Base-by-base conservation (phyloP, 2,113 vertebrate species). In the Delphinus delphis region DNA sequence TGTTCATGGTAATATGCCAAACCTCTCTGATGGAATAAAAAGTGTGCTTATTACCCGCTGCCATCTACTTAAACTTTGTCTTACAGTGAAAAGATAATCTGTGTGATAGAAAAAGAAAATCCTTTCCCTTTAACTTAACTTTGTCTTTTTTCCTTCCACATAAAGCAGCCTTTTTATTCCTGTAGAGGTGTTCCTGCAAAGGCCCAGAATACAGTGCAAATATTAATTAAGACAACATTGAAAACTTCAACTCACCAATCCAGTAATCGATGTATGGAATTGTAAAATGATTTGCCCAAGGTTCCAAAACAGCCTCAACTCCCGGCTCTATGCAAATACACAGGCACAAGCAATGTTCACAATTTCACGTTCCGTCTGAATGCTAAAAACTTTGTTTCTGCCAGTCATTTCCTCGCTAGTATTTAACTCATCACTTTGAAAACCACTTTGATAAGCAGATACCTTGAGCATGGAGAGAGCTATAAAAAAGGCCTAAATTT, bases 381-480 rank as follows among this genome's bases (percentile, higher is more conserved):
- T 2, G 2, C 76, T 93, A 74, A 96, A 93, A 86, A 74, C 65
- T 96, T 97, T 97, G 82, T 94, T 98, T 94, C 79, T 0, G 0
- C 25, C 36, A 92, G 92, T 96, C 71, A 90, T 81, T 95, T 97
- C 38, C 20, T n/a, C 2, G 1, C 60, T 55, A 63, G 82, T 74
- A 95, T 81, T 97, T 95, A 98, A 88, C 96, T 84, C 71, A 82
- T 86, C 90, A 88, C 94, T 97, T 96, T 95, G 86, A 93, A 93
- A 95, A 83, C 26, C 71, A 74, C 60, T 98, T 97, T 73, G 77
- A 98, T 81, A 96, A 97, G 88, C 84, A 95, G 68, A 94, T 92
- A 92, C 11, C 8, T 74, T 67, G 47, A 97, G 11, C 44, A 79
- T 21, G 63, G 36, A 98, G 74, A 5, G 26, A 77, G 60, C 17